Base-by-base conservation (phyloP, 1,140 invertebrate species). In the Drosophila gunungcola region DNA sequence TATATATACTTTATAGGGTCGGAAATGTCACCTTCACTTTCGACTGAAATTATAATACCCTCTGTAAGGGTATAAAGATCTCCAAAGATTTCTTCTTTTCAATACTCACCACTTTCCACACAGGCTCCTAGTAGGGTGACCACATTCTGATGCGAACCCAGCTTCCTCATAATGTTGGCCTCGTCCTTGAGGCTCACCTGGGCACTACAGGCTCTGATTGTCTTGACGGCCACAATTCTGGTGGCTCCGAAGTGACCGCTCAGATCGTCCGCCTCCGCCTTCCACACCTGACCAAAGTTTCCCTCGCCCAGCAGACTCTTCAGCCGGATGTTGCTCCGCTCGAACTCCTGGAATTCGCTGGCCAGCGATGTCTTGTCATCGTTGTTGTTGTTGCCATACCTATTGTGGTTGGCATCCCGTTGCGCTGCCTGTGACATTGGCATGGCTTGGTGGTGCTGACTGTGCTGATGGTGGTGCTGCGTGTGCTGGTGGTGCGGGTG, bases 201-300 rank as follows among this genome's bases (percentile, higher is more conserved):
- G 3, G 94, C 95, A 5, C 95, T 95, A 43, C 95, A 95, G 69
- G 96, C 95, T 86, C 96, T 96, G 41, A 96, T 95, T 0, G 95
- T 96, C 92, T 97, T 97, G 0, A 97, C 96, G 2, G 96, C 96
- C n/a, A 97, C 96, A 45, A 97, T 93, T 45, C 96, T 93, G 4
- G 96, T 96, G 46, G 95, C 93, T 1, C 96, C 96, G 76, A 96
- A 95, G 80, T 96, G 95, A 9, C 96, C 96, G 46, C 95, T 95
- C 56, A 97, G 93, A 84, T 96, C 95, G 75, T 96, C 95, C 7
- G 96, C 96, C 93, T 97, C 96, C 5, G 96, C 96, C 93, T 97
- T 97, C 96, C 96, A 96, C 25, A 97, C 96, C 94, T 96, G 95
- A 32, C 97, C 96, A 91, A 97, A 97, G 91, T 97, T 97, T 36